Percentiles rank a stretch among this genome's conserved stretches.
Evolutionary conservation across 2,797 vertebrate species (phyloP).

Genomic region (Sparus aurata): DNA sequence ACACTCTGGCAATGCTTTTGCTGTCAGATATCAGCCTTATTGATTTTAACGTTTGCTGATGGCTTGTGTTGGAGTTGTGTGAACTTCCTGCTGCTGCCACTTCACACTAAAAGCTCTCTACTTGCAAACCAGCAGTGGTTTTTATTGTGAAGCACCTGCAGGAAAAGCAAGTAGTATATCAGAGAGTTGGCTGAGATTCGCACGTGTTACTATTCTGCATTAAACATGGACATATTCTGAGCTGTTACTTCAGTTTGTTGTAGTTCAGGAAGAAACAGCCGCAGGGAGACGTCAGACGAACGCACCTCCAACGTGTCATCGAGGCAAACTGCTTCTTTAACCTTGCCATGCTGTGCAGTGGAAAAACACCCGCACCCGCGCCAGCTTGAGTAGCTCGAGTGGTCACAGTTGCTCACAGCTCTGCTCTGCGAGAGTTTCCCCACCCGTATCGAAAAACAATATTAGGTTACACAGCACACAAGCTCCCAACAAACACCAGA

Average conservation of each 20-base stretch:
- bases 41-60: neutral
- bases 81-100: neutral
- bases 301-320: neutral
- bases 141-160: neutral
- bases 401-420: slow-evolving; percentile 25
- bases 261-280: neutral
- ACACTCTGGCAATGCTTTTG: neutral
- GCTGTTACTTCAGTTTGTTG: too few relatives aligned
- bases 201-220: neutral
- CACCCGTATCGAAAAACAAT: slow-evolving; percentile 24
- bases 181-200: neutral
- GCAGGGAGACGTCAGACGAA: neutral
- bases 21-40: neutral
- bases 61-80: neutral
- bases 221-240: neutral
- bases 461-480: slow-evolving; percentile 38
- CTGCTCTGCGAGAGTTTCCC: slow-evolving; percentile 16
- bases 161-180: neutral
- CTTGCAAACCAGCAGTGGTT: neutral
- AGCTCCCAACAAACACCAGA: slow-evolving; percentile 12
- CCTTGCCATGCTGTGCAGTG: slow-evolving; percentile 13
- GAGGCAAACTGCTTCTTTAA: slow-evolving; percentile 14
- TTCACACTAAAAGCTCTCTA: slow-evolving; percentile 6
- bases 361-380: slow-evolving; percentile 20
- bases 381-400: slow-evolving; percentile 10